Percentiles rank a stretch among this genome's conserved stretches.
Evolutionary conservation across 2,888 invertebrate species (phyloP).

Genomic region (Ochropleura leucogaster): DNA sequence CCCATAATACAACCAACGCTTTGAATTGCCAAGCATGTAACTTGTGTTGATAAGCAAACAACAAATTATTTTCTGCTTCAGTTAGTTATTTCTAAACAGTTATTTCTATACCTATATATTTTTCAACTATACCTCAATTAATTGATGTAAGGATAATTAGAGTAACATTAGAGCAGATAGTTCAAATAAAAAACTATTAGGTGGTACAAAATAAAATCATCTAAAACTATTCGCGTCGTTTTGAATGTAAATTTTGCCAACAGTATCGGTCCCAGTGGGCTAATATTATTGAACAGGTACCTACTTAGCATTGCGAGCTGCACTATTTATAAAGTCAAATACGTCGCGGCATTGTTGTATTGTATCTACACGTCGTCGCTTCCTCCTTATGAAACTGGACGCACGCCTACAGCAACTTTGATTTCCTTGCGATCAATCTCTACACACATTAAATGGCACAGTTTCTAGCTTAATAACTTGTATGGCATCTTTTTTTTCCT

Average conservation of each 20-base stretch:
- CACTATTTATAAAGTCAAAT: conserved; percentile 89
- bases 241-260: conserved; percentile 60
- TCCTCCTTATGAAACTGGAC: conserved; percentile 82
- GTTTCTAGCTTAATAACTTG: conserved; percentile 13
- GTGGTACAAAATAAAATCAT: conserved; percentile 25
- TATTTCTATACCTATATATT: background rate
- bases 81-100: background rate
- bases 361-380: conserved; percentile 80
- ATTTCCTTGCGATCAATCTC: conserved; percentile 79
- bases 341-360: conserved; percentile 87
- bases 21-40: background rate
- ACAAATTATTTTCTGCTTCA: background rate
- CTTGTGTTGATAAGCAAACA: conserved; percentile 8
- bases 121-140: background rate
- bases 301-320: conserved; percentile 75
- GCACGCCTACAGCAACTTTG: conserved; percentile 74
- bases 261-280: conserved; percentile 50
- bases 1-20: background rate
- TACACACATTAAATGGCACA: conserved; percentile 59
- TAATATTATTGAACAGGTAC: conserved; percentile 70
- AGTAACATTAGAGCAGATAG: background rate
- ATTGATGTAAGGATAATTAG: background rate
- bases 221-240: conserved; percentile 26
- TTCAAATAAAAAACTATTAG: background rate
- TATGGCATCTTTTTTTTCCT: background rate